Conservation (phyloP, 2,888 invertebrate genomes). For the Tetropium fuscum region DNA sequence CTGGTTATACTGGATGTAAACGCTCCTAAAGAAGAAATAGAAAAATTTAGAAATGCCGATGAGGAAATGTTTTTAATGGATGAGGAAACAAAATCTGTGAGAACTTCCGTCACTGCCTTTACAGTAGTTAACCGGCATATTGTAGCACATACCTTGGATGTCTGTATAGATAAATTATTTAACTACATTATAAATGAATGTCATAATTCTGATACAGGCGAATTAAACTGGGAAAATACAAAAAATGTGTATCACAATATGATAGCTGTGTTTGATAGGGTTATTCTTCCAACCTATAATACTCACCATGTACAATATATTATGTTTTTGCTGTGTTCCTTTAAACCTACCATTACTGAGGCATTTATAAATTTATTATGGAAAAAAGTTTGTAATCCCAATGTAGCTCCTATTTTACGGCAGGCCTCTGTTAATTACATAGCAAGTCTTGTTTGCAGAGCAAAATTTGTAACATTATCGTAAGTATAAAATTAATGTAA, state of each 20-base stretch:
- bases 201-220: conserved; percentile 64
- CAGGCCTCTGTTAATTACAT: conserved; percentile 81
- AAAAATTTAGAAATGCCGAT: conserved; percentile 56
- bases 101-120: conserved; percentile 54
- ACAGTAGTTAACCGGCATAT: conserved; percentile 46
- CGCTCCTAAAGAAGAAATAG: conserved; percentile 70
- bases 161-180: conserved; percentile 80
- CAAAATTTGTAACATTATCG: conserved; percentile 73
- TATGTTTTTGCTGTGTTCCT: conserved; percentile 79
- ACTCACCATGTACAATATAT: conserved; percentile 84
- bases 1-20: conserved; percentile 82
- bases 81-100: conserved; percentile 64
- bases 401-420: conserved; percentile 73
- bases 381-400: conserved; percentile 78
- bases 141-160: conserved; percentile 77
- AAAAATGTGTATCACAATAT: conserved; percentile 72
- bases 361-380: conserved; percentile 79
- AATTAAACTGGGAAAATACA: conserved; percentile 70
- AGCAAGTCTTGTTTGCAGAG: conserved; percentile 79
- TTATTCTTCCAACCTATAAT: conserved; percentile 86
- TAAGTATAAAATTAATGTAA: conserved; percentile 61
- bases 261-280: conserved; percentile 80
- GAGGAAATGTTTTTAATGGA: conserved; percentile 72
- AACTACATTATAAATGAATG: conserved; percentile 75
- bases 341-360: conserved; percentile 72